Evolutionary conservation across 2,888 invertebrate species (phyloP), one percentile per base, ranked within the genome.

Genomic region (Epinotia bilunana): DNA sequence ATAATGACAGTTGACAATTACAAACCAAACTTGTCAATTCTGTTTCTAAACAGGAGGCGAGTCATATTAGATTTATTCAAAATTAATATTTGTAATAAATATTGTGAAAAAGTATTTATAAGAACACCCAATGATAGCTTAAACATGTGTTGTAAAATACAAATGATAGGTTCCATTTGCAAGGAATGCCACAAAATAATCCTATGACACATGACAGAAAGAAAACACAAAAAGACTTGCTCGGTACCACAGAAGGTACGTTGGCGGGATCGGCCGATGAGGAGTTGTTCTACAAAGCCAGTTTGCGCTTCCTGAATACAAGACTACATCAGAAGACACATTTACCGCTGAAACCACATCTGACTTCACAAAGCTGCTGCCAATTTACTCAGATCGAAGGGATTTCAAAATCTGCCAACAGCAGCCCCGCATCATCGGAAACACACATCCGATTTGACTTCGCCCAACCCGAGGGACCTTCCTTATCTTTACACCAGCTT

Each of bases 401-500:
- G 7, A 72, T 23, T 46, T 28, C 77, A 12, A 63, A 20, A 57
- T 63, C 63, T n/a, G 63, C 57, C 64, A 46, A 60, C 72, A 60
- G 76, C 77, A 70, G 77, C 62, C 18, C 63, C 61, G n/a, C 46
- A 20, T 6, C 58, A 16, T 55, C 71, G 77, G 74, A 76, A 57
- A 69, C 69, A 70, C 72, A 78, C 39, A 33, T 73, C 18, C 73
- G 76, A 53, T 18, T 33, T 28, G 69, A 18, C 28, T 70, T 62
- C 23, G 61, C 64, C 18, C 74, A 65, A 58, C 67, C 60, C n/a
- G 76, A 81, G 13, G 77, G 76, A 55, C 76, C 81, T 3, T 85
- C 86, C 18, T 79, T 93, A 23, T 86, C 90, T 7, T 91, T 93
- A 88, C 84, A 88, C 62, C 89, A 92, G 86, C 84, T 93, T n/a